These are phyloP conservation scores for Potorous gilbertii DNA, from an alignment of 2,797 vertebrate species.

Conservation along the genomic window DNA sequence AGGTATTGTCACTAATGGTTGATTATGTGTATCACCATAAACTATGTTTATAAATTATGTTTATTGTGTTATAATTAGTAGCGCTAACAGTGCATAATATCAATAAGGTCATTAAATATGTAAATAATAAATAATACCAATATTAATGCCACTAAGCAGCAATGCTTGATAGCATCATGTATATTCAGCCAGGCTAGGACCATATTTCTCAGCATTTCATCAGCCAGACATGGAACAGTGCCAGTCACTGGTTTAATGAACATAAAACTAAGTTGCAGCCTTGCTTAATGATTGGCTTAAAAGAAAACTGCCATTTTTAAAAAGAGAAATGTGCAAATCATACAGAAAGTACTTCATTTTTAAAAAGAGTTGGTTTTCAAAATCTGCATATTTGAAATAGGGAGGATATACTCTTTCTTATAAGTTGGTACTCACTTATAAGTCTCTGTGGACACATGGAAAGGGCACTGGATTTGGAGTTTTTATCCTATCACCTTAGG, in stretches of 20 bases:
- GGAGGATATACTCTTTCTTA: background rate
- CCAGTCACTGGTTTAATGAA: constrained; percentile 69
- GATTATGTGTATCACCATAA: constrained; percentile 65
- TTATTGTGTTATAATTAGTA: constrained; percentile 82
- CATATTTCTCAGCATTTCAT: constrained; percentile 71
- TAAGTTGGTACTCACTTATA: background rate
- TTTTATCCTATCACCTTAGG: background rate
- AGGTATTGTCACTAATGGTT: constrained; percentile 65
- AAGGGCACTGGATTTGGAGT: background rate
- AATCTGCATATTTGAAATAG: background rate
- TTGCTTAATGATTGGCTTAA: constrained; percentile 20
- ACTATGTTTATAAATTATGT: constrained; percentile 77
- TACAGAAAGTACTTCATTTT: background rate
- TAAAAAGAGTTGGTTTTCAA: background rate
- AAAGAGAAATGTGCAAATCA: background rate
- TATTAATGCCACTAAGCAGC: constrained; percentile 71
- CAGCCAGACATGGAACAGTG: constrained; percentile 63
- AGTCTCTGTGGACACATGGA: background rate
- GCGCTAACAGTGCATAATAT: constrained; percentile 77
- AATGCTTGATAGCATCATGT: constrained; percentile 63
- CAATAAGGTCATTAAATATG: constrained; percentile 82
- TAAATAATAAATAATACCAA: constrained; percentile 82
- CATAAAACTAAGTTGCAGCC: constrained; percentile 33
- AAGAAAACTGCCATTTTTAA: constrained; percentile 7
- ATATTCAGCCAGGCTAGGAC: constrained; percentile 53